phyloP scores from a whole-genome alignment of 2,797 vertebrate species.

The Perodicticus potto region DNA sequence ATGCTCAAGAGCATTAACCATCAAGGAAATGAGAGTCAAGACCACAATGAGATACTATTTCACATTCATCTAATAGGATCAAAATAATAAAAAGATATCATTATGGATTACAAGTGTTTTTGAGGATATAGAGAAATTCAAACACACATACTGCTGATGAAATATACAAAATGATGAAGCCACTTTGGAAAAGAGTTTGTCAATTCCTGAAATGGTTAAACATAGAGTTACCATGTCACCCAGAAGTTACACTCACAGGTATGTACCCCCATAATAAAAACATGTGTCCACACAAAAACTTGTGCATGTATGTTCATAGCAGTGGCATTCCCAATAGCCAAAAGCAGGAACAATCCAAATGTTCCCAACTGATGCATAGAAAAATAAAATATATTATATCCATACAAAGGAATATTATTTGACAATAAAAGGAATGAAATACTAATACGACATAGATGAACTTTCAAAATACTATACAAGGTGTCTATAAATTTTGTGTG shows the following conservation, averaged over 20 bases:
- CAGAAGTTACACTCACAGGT: not conserved
- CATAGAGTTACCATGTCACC: not conserved
- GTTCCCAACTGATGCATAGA: not conserved
- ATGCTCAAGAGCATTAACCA: not conserved
- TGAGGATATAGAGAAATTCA: not conserved
- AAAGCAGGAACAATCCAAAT: not conserved
- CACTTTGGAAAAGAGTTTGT: not conserved
- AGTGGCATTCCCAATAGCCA: not conserved
- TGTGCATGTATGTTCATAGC: not conserved
- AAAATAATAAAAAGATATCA: not conserved
- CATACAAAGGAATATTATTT: not conserved
- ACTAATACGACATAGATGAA: not conserved
- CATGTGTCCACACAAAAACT: not conserved
- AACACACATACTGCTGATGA: not conserved
- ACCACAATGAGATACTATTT: not conserved
- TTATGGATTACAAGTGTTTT: not conserved
- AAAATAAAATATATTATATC: not conserved
- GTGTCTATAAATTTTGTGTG: too few species aligned
- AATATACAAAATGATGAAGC: not conserved
- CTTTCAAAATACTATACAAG: not conserved
- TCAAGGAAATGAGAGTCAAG: not conserved
- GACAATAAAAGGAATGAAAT: not conserved
- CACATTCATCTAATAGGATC: not conserved
- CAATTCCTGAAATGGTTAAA: not conserved
- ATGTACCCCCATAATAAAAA: not conserved